Base-by-base conservation (phyloP, 2,888 invertebrate genomes). In the Theristus sp. region DNA sequence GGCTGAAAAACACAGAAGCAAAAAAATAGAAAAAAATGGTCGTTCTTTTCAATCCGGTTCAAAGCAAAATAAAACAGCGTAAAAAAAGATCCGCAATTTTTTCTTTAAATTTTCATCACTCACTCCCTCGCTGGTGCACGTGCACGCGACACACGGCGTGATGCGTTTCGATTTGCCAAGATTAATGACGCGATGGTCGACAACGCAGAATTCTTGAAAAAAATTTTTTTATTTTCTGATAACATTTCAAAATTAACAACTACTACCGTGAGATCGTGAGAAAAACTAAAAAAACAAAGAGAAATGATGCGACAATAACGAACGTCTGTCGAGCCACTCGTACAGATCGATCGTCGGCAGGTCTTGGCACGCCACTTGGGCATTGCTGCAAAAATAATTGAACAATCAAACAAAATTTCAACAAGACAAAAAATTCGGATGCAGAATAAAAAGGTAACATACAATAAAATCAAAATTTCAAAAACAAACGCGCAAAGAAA, bases 71-170 rank as follows among this genome's bases (percentile, higher is more conserved):
- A 38, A 38, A 38, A 38, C 38, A 38, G 10, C 17, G 38, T 17
- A 38, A 38, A 38, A 38, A 38, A 17, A 38, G 10, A 38, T 17
- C 6, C 31, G 30, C 25, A 27, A 26, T 17, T 56, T 56, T 25
- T 26, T 25, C 24, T 54, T 17, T 17, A 24, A 54, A 31, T 29
- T 57, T 57, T 22, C 52, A 29, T n/a, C 1, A 57, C 65, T 60
- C 30, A 70, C 70, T 30, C 72, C 72, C 62, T 72, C 71, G 0
- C 67, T 58, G 1, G 72, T 72, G 57, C 72, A 72, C n/a, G 72
- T 72, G 59, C 72, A 72, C 1, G 71, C 67, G 24, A 72, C 67
- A 58, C 72, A 72, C 1, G 72, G 72, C 2, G 70, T 73, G 24
- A 72, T 68, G 46, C 70, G 59, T 56, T 68, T 69, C 10, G 71